Evolutionary conservation across 2,113 vertebrate genomes (phyloP).

Genomic region (Gambusia holbrooki): DNA sequence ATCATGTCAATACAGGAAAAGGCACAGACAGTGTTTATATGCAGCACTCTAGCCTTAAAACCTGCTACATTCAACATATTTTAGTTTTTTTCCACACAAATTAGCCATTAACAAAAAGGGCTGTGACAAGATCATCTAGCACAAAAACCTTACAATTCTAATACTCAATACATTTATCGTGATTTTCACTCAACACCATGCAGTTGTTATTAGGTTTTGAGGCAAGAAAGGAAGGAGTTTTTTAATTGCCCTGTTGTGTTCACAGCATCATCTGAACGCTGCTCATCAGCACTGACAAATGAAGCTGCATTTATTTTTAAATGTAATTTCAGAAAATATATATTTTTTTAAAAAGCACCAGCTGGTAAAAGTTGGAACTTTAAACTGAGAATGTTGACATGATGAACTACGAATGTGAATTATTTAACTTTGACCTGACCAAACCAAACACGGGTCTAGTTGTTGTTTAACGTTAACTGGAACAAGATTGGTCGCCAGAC

Average conservation of each 20-base stretch:
- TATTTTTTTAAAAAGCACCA: too few relatives aligned
- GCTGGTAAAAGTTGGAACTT: neutral
- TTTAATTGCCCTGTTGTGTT: neutral
- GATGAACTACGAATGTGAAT: neutral
- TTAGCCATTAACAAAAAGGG: neutral
- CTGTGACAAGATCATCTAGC: neutral
- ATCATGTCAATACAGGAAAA: slow-evolving; percentile 6
- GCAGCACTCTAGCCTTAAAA: neutral
- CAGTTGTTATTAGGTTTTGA: neutral
- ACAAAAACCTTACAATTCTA: neutral
- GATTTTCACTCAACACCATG: neutral
- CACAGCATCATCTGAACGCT: neutral
- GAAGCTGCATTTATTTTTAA: neutral
- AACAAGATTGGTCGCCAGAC: neutral
- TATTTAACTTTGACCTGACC: too few relatives aligned
- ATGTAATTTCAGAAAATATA: too few relatives aligned
- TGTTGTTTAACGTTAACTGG: too few relatives aligned
- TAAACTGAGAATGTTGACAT: neutral
- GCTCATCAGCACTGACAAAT: neutral
- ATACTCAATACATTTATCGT: neutral
- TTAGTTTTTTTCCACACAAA: neutral
- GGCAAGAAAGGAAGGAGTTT: neutral
- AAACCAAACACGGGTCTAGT: too few relatives aligned
- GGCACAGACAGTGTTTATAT: slow-evolving; percentile 10
- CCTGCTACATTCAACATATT: neutral